Evolutionary conservation across 2,113 vertebrate genomes (phyloP).

Genomic region (Xiphophorus couchianus): DNA sequence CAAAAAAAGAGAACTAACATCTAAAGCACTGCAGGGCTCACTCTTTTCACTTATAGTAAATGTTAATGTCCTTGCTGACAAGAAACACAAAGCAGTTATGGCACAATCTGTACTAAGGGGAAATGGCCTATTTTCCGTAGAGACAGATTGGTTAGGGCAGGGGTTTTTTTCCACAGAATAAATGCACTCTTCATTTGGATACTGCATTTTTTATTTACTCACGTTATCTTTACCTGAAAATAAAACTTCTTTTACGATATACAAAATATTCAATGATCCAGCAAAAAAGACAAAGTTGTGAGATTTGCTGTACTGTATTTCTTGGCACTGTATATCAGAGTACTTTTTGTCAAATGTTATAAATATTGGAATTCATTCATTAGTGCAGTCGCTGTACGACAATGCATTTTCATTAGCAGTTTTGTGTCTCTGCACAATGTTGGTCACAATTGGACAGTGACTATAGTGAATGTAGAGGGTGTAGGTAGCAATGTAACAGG

Average conservation of each 20-base stretch:
- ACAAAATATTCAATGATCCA: neutral
- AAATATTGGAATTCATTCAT: neutral
- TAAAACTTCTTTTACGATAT: neutral
- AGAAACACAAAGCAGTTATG: no score
- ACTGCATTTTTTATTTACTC: neutral
- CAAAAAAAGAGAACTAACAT: no score
- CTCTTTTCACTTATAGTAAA: no score
- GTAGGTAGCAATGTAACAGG: neutral
- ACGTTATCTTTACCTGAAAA: neutral
- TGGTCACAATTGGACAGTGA: conserved; percentile 9
- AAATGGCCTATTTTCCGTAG: no score
- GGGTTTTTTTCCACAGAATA: no score
- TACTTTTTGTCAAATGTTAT: neutral
- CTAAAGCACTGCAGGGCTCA: no score
- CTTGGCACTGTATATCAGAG: neutral
- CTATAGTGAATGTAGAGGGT: neutral
- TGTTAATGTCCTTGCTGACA: no score
- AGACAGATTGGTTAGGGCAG: no score
- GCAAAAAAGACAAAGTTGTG: neutral
- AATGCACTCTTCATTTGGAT: neutral
- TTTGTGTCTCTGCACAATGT: neutral
- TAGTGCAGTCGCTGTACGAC: neutral
- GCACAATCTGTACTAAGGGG: no score
- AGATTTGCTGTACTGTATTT: neutral
- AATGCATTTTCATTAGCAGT: neutral